phyloP scores from a whole-genome alignment of 2,888 invertebrate species.

The Cataglyphis livida region DNA sequence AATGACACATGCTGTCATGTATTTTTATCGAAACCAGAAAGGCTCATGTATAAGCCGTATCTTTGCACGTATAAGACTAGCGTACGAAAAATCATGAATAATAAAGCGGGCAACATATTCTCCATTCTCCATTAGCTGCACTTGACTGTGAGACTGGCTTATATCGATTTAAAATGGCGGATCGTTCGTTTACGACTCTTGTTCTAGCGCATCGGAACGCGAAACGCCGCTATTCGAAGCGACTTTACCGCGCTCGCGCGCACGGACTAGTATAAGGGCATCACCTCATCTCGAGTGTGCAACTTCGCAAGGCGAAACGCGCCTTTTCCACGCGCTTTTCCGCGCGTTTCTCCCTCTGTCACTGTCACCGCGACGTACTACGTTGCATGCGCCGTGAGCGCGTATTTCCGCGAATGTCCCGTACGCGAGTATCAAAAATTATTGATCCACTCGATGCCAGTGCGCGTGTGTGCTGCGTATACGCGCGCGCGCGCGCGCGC shows the following conservation, averaged over 20 bases:
- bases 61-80: background rate
- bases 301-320: constrained; percentile 9
- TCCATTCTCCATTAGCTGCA: background rate
- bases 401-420: constrained; percentile 60
- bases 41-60: background rate
- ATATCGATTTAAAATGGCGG: constrained; percentile 54
- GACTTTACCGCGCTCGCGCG: constrained; percentile 1
- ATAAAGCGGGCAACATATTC: background rate
- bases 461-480: constrained; percentile 50
- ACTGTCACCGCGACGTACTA: constrained; percentile 22
- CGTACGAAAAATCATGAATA: background rate
- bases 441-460: constrained; percentile 79
- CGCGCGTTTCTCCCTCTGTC: constrained; percentile 12
- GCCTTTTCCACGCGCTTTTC: constrained; percentile 29
- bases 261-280: background rate
- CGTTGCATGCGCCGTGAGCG: constrained; percentile 53
- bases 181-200: constrained; percentile 38
- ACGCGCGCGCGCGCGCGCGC: constrained; percentile 53
- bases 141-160: constrained; percentile 17
- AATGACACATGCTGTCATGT: background rate
- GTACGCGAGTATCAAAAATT: constrained; percentile 78
- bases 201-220: constrained; percentile 60
- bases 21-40: background rate
- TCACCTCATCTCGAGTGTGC: constrained; percentile 13
- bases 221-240: constrained; percentile 41